phyloP scores from a whole-genome alignment of 2,113 vertebrate species.

The Protobothrops flavoviridis region DNA sequence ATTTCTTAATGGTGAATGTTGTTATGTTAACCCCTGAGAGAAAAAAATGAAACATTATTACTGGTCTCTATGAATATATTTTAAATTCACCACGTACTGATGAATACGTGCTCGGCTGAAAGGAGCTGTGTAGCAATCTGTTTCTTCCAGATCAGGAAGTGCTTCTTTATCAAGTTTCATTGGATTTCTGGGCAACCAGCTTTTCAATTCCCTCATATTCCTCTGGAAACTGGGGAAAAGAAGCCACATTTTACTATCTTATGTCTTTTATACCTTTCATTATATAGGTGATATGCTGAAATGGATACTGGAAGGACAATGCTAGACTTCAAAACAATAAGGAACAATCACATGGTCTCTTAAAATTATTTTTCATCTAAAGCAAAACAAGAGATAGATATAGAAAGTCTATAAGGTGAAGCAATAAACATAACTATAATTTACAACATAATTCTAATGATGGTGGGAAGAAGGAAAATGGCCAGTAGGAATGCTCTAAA shows the following conservation, averaged over 20 bases:
- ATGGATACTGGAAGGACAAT: not conserved
- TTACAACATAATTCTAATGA: not conserved
- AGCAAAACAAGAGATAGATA: not conserved
- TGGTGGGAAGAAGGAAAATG: not conserved
- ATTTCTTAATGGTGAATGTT: slow-evolving; percentile 18
- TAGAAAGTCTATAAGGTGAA: not conserved
- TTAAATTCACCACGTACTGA: slow-evolving; percentile 79
- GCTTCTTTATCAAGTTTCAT: slow-evolving; percentile 98
- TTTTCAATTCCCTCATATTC: slow-evolving; percentile 88
- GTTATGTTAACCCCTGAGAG: not conserved
- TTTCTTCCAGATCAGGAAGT: slow-evolving; percentile 91
- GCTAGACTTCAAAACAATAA: not conserved
- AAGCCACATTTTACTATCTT: not conserved
- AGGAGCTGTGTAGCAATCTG: slow-evolving; percentile 95
- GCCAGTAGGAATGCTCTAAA: not conserved
- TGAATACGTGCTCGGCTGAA: slow-evolving; percentile 95
- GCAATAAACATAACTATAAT: not conserved
- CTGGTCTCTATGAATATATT: not conserved
- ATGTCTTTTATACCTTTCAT: not conserved
- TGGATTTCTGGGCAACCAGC: slow-evolving; percentile 93
- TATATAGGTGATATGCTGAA: fast-evolving
- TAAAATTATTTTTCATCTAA: not conserved
- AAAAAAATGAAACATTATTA: slow-evolving; percentile 14
- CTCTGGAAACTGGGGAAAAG: slow-evolving; percentile 79
- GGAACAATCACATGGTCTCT: not conserved